Conservation (phyloP, 1,140 invertebrate genomes). For the Cotesia chilonis region DNA sequence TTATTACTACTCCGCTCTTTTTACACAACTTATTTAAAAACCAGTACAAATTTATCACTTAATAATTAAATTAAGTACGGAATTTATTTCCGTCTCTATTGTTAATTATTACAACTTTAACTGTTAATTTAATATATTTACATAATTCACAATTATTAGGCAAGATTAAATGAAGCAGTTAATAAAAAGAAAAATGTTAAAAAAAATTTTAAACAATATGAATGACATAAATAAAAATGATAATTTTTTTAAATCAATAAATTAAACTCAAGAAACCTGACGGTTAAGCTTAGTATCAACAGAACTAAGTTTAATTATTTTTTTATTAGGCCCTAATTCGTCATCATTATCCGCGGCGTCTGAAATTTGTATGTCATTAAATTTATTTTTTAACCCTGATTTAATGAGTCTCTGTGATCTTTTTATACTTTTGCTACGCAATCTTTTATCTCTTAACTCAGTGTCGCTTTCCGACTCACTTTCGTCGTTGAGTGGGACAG, state of each 20-base stretch:
- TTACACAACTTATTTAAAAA: neutral
- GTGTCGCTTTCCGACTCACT: slow-evolving; percentile 44
- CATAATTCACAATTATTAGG: slow-evolving; percentile 12
- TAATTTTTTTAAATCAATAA: neutral
- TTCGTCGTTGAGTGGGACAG: slow-evolving; percentile 42
- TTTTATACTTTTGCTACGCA: slow-evolving; percentile 19
- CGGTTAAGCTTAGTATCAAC: slow-evolving; percentile 39
- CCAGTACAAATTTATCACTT: neutral
- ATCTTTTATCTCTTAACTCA: slow-evolving; percentile 45
- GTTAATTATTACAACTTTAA: no score
- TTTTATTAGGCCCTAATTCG: slow-evolving; percentile 44
- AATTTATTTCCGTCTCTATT: neutral
- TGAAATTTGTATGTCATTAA: slow-evolving; percentile 39
- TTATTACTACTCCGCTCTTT: neutral
- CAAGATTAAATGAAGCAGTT: slow-evolving; percentile 4
- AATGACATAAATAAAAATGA: slow-evolving; percentile 13
- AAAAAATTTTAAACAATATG: neutral
- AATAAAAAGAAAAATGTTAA: neutral
- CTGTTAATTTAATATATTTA: slow-evolving; percentile 20
- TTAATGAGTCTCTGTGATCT: slow-evolving; percentile 28
- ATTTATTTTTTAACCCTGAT: slow-evolving; percentile 19
- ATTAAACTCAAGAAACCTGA: slow-evolving; percentile 39
- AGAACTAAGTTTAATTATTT: slow-evolving; percentile 32
- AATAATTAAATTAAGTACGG: neutral
- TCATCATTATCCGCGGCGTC: slow-evolving; percentile 46